Conservation (phyloP, 1,140 invertebrate genomes). For the Tribolium castaneum region DNA sequence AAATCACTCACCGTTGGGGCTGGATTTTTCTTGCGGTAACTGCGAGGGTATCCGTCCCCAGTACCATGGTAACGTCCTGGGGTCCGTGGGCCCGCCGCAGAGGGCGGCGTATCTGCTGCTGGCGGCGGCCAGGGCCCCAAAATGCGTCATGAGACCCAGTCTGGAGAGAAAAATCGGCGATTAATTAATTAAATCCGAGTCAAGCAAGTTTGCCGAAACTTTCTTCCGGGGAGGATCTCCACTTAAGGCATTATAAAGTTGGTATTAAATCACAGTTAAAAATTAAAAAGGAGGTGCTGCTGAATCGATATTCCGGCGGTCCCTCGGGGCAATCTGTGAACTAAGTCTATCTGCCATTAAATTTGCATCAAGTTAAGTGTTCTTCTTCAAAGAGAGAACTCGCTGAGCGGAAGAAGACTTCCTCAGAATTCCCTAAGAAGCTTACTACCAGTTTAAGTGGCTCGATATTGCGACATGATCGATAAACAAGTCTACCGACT, state of each 20-base stretch:
- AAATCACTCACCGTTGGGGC: conserved; percentile 66
- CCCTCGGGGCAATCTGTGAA: conserved; percentile 56
- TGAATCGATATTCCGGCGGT: conserved; percentile 53
- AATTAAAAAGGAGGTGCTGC: conserved; percentile 45
- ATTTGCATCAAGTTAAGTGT: conserved; percentile 63
- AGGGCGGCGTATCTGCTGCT: conserved; percentile 72
- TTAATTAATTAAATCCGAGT: conserved; percentile 16
- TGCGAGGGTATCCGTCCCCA: conserved; percentile 67
- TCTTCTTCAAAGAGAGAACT: conserved; percentile 57
- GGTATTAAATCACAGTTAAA: conserved; percentile 52
- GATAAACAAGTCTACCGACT: conserved; percentile 54
- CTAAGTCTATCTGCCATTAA: conserved; percentile 61
- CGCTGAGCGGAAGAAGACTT: conserved; percentile 59
- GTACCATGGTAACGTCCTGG: conserved; percentile 64
- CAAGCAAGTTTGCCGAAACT: conserved; percentile 3
- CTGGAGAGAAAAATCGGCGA: conserved; percentile 66
- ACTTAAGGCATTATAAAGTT: conserved; percentile 39
- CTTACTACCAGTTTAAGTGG: conserved; percentile 60
- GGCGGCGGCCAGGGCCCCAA: conserved; percentile 75
- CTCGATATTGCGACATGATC: conserved; percentile 61
- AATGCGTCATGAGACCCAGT: conserved; percentile 83
- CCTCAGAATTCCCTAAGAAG: conserved; percentile 62
- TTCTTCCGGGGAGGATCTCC: conserved; percentile 26
- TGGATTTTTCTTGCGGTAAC: conserved; percentile 64
- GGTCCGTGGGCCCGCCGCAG: conserved; percentile 67